A percentile compares a stretch with the other conserved stretches of the same genome.
Conservation (phyloP, 1,140 invertebrate species). For the Diprion similis region DNA sequence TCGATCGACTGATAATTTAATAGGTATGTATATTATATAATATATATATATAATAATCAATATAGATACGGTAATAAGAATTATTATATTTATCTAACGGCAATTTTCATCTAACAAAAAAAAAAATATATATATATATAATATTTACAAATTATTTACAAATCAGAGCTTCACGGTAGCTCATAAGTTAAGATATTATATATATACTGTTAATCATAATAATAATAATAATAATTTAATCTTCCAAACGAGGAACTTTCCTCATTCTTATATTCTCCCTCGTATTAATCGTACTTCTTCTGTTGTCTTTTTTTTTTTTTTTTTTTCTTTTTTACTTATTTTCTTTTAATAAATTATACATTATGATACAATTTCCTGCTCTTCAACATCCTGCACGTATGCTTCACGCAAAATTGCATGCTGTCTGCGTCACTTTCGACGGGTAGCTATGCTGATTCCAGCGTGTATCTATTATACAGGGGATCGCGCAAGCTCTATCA, state of each 20-base stretch:
- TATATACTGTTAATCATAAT: too few species aligned
- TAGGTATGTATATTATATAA: slow-evolving; percentile 11
- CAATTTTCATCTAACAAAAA: slow-evolving; percentile 37
- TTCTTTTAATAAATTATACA: slow-evolving; percentile 55
- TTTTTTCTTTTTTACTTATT: background rate
- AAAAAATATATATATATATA: slow-evolving; percentile 35
- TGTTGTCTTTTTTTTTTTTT: background rate
- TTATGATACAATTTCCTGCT: slow-evolving; percentile 48
- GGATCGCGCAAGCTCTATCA: background rate
- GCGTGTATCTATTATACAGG: background rate
- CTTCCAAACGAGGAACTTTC: background rate
- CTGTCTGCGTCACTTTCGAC: slow-evolving; percentile 2
- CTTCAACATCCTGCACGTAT: background rate
- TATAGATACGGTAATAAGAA: slow-evolving; percentile 16
- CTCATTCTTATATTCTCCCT: background rate
- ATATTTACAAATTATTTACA: slow-evolving; percentile 17
- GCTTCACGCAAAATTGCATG: background rate
- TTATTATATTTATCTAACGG: background rate
- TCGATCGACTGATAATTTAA: too few species aligned
- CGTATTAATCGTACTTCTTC: background rate
- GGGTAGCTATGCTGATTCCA: background rate
- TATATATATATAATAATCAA: slow-evolving; percentile 32
- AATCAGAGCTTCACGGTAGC: background rate
- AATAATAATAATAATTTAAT: background rate
- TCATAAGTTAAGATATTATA: background rate